These are phyloP conservation scores for Daubentonia madagascariensis DNA, from an alignment of 2,113 vertebrate genomes.

Conservation along the genomic window DNA sequence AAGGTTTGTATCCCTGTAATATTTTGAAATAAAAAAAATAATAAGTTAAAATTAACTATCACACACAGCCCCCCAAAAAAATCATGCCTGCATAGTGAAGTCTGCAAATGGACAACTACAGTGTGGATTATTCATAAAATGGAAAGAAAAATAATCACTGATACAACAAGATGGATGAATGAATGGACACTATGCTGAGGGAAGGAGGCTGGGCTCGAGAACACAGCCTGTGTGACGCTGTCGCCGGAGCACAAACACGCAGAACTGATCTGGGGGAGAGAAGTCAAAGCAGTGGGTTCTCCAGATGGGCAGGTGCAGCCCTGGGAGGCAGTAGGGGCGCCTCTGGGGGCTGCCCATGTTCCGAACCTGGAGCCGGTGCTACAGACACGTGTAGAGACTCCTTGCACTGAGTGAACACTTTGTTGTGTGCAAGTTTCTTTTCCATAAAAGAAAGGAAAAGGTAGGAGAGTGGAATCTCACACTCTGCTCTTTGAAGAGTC, in stretches of 20 bases:
- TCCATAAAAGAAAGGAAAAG: neutral
- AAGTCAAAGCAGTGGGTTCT: too few species aligned
- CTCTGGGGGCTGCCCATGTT: too few species aligned
- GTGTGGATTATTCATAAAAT: neutral
- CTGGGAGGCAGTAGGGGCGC: neutral
- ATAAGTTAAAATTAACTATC: too few species aligned
- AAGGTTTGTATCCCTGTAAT: too few species aligned
- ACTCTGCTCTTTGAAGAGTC: neutral
- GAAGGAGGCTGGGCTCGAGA: neutral
- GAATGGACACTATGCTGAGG: neutral
- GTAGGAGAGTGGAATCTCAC: neutral
- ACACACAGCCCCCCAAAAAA: too few species aligned
- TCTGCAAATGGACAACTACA: too few species aligned
- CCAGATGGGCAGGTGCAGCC: neutral
- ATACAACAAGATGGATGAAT: neutral
- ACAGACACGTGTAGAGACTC: neutral
- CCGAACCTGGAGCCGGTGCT: neutral
- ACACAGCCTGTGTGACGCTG: neutral
- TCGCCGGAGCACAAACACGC: too few species aligned
- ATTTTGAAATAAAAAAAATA: too few species aligned
- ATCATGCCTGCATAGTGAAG: neutral
- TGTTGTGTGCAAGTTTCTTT: neutral
- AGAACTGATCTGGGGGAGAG: neutral
- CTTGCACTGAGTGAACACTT: neutral
- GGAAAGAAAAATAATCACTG: neutral